Evolutionary conservation across 2,888 invertebrate species (phyloP).

Genomic region (Lobophora halterata): DNA sequence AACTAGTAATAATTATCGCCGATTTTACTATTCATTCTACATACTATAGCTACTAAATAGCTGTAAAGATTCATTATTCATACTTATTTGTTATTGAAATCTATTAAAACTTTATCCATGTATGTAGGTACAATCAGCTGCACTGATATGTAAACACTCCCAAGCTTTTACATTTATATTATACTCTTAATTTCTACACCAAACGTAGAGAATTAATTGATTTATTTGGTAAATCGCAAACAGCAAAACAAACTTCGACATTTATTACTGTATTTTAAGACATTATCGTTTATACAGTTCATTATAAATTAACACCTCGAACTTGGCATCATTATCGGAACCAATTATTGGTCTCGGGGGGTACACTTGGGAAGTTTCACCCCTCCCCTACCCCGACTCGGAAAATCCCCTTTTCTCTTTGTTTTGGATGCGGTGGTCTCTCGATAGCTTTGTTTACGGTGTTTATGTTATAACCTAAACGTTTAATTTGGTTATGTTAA

Average conservation of each 20-base stretch:
- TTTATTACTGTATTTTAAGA: slow-evolving; percentile 29
- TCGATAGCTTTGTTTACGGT: slow-evolving; percentile 17
- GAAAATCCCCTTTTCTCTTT: slow-evolving; percentile 26
- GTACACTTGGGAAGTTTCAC: slow-evolving; percentile 27
- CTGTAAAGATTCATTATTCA: too few species aligned
- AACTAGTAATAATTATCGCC: too few species aligned
- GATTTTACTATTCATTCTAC: too few species aligned
- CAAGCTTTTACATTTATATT: too few species aligned
- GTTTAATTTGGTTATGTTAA: background rate
- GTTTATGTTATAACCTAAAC: background rate
- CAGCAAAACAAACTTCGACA: slow-evolving; percentile 21
- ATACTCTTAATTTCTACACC: background rate
- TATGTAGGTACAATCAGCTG: too few species aligned
- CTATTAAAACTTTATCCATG: too few species aligned
- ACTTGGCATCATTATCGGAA: slow-evolving; percentile 30
- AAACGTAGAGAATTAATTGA: background rate
- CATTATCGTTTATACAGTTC: slow-evolving; percentile 27
- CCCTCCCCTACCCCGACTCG: too few species aligned
- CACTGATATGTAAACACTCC: too few species aligned
- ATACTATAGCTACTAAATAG: too few species aligned
- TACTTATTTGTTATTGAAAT: too few species aligned
- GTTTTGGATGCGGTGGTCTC: slow-evolving; percentile 20
- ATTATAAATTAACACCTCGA: slow-evolving; percentile 37
- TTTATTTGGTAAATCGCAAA: slow-evolving; percentile 9
- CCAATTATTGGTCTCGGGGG: slow-evolving; percentile 27